A percentile compares a stretch with the other conserved stretches of the same genome.
These are phyloP conservation scores for Hybos culiciformis DNA, from an alignment of 2,888 invertebrate species.

Conservation along the genomic window DNA sequence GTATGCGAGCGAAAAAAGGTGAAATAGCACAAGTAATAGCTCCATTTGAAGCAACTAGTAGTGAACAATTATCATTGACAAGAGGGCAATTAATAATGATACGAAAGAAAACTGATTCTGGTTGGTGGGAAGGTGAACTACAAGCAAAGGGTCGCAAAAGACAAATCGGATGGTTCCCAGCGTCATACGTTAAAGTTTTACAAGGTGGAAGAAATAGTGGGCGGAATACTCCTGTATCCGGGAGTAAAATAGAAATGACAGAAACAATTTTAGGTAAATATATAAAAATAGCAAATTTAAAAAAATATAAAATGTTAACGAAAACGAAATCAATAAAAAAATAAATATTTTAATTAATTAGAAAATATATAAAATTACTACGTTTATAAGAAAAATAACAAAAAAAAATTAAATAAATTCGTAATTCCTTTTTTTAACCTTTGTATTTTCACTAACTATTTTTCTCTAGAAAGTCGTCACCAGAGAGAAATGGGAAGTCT, in stretches of 20 bases:
- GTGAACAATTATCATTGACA: conserved; percentile 79
- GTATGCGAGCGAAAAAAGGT: conserved; percentile 56
- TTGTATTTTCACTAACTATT: no score
- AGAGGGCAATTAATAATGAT: conserved; percentile 90
- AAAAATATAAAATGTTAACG: background rate
- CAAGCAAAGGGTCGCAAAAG: conserved; percentile 82
- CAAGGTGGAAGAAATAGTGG: conserved; percentile 56
- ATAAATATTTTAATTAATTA: background rate
- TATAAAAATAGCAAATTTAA: background rate
- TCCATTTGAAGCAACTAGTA: conserved; percentile 77
- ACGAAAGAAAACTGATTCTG: conserved; percentile 90
- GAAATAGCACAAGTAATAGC: conserved; percentile 94
- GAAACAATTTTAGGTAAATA: conserved; percentile 33
- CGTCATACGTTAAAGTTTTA: conserved; percentile 83
- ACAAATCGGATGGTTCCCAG: conserved; percentile 98
- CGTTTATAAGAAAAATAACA: no score
- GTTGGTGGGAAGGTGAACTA: conserved; percentile 99
- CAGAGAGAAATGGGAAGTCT: no score
- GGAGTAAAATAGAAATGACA: conserved; percentile 48
- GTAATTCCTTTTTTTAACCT: no score
- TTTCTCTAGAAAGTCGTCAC: no score
- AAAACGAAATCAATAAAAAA: background rate
- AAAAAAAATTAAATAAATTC: no score
- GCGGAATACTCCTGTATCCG: conserved; percentile 58
- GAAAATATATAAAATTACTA: no score